Evolutionary conservation across 2,888 invertebrate genomes (phyloP), one percentile per base, ranked within the genome.

Genomic region (Chrysolina haemoptera): DNA sequence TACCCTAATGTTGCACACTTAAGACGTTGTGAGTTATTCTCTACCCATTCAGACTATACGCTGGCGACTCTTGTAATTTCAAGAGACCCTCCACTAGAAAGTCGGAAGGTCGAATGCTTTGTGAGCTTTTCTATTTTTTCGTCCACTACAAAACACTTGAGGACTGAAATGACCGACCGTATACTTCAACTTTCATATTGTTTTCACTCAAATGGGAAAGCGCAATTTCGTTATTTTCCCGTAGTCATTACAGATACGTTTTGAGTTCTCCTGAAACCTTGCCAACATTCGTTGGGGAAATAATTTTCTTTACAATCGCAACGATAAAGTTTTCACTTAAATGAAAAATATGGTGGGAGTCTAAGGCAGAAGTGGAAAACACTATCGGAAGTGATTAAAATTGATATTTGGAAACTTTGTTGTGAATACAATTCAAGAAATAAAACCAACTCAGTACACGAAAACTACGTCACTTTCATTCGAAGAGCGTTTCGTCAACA

Each of bases 1-100:
- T 79, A 78, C 80, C 81, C 79, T 82, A 83, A 82, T 82, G 81
- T 80, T 79, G 75, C 73, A 50, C 73, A 65, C 71, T 78, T 82
- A 82, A 83, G 82, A 80, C 80, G 81, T 77, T 79, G 79, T 81
- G 80, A 82, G 76, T 80, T 79, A 81, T 83, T 75, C 71, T 78
- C 74, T 76, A 79, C 74, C 76, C 77, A 68, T 80, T 79, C 74
- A 68, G 71, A 71, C 59, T 73, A n/a, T n/a, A 35, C 71, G 70
- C 68, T 63, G 71, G 72, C 70, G 55, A 68, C 72, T 71, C 72
- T 71, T 48, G 68, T 72, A 75, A 71, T 73, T 71, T 77, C 71
- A 70, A 77, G 75, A 63, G 71, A 55, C 71, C 67, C 71, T 71
- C 69, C 70, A 74, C 70, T 14, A 59, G 27, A 59, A 59, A 59